Evolutionary conservation across 1,140 invertebrate genomes (phyloP).

Genomic region (Drosophila kikkawai): DNA sequence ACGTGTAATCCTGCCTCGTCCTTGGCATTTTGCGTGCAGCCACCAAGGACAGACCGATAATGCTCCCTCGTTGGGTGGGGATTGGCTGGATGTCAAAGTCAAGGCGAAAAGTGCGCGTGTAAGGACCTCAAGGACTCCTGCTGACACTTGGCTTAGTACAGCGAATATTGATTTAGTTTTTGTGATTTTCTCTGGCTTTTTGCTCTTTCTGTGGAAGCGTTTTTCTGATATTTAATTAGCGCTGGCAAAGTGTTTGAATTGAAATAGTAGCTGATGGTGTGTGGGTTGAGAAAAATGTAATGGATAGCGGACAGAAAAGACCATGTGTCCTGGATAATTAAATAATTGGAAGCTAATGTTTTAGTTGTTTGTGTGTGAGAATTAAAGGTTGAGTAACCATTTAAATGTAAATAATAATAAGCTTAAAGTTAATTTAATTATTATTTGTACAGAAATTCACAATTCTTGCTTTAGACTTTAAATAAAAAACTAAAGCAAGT

Average conservation of each 20-base stretch:
- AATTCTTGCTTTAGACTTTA: neutral
- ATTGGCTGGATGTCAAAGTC: constrained; percentile 72
- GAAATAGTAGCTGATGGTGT: constrained; percentile 44
- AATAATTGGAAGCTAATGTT: too few relatives aligned
- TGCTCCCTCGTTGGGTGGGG: constrained; percentile 31
- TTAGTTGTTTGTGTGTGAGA: neutral
- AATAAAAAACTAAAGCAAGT: neutral
- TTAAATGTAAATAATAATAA: neutral
- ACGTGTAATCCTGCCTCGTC: constrained; percentile 81
- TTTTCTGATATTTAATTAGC: constrained; percentile 70
- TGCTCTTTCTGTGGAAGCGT: constrained; percentile 2
- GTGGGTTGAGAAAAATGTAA: neutral
- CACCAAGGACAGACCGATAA: constrained; percentile 68
- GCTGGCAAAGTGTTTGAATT: constrained; percentile 55
- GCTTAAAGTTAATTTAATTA: neutral
- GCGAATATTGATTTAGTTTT: constrained; percentile 76
- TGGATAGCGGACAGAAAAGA: constrained; percentile 4
- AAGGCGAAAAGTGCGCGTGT: constrained; percentile 69
- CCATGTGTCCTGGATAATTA: constrained; percentile 1
- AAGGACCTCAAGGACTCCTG: constrained; percentile 67
- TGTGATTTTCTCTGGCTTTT: constrained; percentile 25
- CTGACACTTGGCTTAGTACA: constrained; percentile 49
- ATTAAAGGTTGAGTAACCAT: neutral
- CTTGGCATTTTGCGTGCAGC: constrained; percentile 74
- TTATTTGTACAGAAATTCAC: neutral